A percentile compares a stretch with the other conserved stretches of the same genome.
phyloP scores from a whole-genome alignment of 2,113 vertebrate genomes.

The Bos javanicus region DNA sequence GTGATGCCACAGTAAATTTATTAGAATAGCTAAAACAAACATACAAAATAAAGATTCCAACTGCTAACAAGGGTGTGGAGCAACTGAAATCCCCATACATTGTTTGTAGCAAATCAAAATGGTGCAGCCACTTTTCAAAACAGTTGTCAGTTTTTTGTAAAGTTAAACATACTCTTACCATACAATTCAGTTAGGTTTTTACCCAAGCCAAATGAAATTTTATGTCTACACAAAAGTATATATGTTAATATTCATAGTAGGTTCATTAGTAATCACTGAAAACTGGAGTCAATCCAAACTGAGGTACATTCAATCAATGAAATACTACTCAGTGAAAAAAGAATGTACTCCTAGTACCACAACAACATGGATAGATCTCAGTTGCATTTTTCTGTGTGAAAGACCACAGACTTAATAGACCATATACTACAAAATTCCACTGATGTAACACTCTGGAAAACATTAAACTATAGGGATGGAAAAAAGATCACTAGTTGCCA shows the following conservation, averaged over 20 bases:
- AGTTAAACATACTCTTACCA: not conserved
- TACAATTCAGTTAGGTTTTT: not conserved
- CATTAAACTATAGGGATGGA: not conserved
- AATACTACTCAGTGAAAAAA: not conserved
- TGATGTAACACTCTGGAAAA: not conserved
- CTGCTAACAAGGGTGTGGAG: not conserved
- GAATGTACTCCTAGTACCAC: not conserved
- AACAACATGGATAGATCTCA: not conserved
- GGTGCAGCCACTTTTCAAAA: not conserved
- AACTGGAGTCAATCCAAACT: not conserved
- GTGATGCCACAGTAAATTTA: not conserved
- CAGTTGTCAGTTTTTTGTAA: not conserved
- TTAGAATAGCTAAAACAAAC: not conserved
- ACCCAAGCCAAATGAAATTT: not conserved
- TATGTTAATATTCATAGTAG: not conserved
- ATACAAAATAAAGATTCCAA: not conserved
- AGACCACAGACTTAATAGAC: not conserved
- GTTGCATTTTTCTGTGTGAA: not conserved
- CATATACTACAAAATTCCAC: not conserved
- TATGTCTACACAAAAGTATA: not conserved
- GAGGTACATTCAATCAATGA: not conserved
- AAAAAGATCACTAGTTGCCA: not conserved
- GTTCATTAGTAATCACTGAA: not conserved
- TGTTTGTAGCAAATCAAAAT: not conserved
- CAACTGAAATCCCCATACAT: not conserved